Base-by-base conservation (phyloP, 2,113 vertebrate species). In the Talpa occidentalis region DNA sequence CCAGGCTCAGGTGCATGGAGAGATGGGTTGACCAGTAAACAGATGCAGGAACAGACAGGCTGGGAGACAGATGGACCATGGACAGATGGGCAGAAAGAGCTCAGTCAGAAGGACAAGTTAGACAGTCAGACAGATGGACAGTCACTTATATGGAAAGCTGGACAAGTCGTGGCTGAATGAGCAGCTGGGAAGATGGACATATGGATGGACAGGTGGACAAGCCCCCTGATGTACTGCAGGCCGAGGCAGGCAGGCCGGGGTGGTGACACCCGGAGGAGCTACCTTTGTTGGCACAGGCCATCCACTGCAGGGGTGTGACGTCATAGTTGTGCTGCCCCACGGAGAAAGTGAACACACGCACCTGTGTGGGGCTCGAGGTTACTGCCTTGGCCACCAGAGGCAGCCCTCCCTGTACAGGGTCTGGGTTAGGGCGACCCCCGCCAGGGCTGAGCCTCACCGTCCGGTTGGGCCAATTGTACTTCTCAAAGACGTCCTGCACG, bases 311-410 rank as follows among this genome's bases (percentile, higher is more conserved):
- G 0, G 99, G 99, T 4, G 99, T 99, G 97, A 99, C 99, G 0
- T 99, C 99, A 0, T 99, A 99, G 98, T 99, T 99, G 98, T 99
- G 99, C 93, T 99, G 99, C 91, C 99, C 99, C 2, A 99, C 99
- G 0, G 99, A 99, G 98, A 99, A 99, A 4, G 99, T 99, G 97
- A 99, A 99, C 49, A 99, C 99, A 4, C 99, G 98, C 32, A 99
- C 98, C 98, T 99, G 95, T 0, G 0, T 49, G 35, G 67, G 21
- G 69, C 7, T 28, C 5, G 44, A 28, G 70, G 79, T 96, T 42
- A 96, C 16, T 30, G 62, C 32, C 0, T 0, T 0, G 24, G 80
- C 87, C 3, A 2, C 47, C 3, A 2, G 44, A 4, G 28, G 54
- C 52, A 37, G 67, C 74, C 56, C 77, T 40, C 32, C 59, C 52